Base-by-base conservation (phyloP, 2,888 invertebrate genomes). In the Drosophila infuscata region DNA sequence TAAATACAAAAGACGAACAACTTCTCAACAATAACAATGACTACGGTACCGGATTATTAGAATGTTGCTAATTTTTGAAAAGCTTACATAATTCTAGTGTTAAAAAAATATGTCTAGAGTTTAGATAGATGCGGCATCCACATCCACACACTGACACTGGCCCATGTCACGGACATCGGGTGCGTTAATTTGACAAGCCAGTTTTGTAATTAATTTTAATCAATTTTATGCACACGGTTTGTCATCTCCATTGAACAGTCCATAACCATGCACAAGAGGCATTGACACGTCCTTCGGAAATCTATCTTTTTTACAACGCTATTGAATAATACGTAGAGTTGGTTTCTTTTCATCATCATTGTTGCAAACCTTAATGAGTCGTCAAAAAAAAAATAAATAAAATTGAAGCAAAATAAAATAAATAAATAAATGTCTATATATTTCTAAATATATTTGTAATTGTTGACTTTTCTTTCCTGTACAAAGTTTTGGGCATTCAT, bases 121-220 rank as follows among this genome's bases (percentile, higher is more conserved):
- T 73, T 72, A 77, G 78, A 74, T 80, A 67, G 70, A 77, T 68
- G 29, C 29, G 17, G 58, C 58, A 51, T 62, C 35, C 74, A 63
- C 33, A 56, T 56, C 8, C 38, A 56, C 41, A 53, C 36, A 52
- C 57, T 59, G 64, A 43, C 70, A 63, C 60, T 81, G 79, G 64
- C 67, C 53, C 74, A 73, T 74, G 83, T 81, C 86, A 83, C 29
- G 88, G 81, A 79, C 82, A 79, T 74, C 77, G 63, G 61, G 79
- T 79, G 79, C 78, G 70, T 76, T 79, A 75, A 75, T 82, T 79
- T 76, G 78, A 75, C 70, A 74, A 83, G 74, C 83, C 77, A 76
- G 83, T 83, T 83, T 83, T 72, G 73, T 80, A 83, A 77, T 77
- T 76, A 83, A 83, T 83, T 82, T 72, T 57, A 72, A 79, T 74